phyloP scores from a whole-genome alignment of 2,797 vertebrate genomes.

The Stomatorhinus walkeri region DNA sequence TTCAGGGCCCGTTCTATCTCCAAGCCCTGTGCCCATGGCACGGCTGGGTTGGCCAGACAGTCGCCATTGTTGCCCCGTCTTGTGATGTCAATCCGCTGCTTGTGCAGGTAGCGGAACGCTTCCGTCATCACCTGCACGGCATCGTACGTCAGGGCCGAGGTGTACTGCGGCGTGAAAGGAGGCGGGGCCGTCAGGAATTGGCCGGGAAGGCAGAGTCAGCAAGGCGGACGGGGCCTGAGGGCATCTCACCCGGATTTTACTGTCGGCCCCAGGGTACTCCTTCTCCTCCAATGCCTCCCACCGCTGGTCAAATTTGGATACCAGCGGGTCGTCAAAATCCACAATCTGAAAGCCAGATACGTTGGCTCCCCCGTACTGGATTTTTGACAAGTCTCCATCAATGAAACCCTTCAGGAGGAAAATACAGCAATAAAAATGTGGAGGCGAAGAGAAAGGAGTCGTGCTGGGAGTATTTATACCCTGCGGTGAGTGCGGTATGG shows the following conservation, averaged over 20 bases:
- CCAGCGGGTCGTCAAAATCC: conserved; percentile 91
- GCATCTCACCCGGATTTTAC: conserved; percentile 66
- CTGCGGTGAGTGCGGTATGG: background rate
- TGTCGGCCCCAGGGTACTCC: conserved; percentile 95
- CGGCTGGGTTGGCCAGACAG: conserved; percentile 93
- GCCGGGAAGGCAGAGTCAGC: background rate
- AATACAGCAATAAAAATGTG: background rate
- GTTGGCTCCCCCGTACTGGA: conserved; percentile 96
- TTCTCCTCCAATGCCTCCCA: conserved; percentile 97
- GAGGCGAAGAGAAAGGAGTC: background rate
- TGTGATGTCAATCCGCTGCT: conserved; percentile 91
- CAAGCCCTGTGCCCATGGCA: conserved; percentile 94
- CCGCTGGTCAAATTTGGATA: conserved; percentile 94
- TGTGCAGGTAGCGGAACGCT: conserved; percentile 90
- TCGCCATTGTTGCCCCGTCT: conserved; percentile 89
- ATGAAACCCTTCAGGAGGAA: conserved; percentile 77
- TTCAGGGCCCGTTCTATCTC: conserved; percentile 96
- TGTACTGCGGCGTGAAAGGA: conserved; percentile 70
- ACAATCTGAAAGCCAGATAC: conserved; percentile 99
- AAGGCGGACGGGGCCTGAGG: background rate
- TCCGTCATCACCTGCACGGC: conserved; percentile 98
- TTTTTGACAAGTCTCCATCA: conserved; percentile 93
- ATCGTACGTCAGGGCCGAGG: conserved; percentile 92
- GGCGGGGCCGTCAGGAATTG: background rate
- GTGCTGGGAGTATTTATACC: background rate